phyloP scores from a whole-genome alignment of 2,888 invertebrate species.

The Drosophila koepferae region DNA sequence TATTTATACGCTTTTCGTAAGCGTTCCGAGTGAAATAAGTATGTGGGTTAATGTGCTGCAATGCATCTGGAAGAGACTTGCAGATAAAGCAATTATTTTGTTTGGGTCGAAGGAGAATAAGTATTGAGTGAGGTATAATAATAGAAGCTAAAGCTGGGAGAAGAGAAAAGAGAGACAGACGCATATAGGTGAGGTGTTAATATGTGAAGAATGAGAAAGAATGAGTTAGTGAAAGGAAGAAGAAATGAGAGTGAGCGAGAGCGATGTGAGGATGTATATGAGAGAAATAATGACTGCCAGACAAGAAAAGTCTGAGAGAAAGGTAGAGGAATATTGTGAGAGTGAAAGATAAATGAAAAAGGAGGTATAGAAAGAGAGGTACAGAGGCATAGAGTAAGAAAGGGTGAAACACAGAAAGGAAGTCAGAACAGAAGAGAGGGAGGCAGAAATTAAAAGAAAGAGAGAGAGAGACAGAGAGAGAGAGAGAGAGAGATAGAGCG shows the following conservation, averaged over 20 bases:
- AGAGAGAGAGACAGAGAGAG: too few species aligned
- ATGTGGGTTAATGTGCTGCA: constrained; percentile 35
- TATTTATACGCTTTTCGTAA: constrained; percentile 6
- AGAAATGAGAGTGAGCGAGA: not conserved
- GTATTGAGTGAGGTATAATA: not conserved
- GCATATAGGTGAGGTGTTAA: not conserved
- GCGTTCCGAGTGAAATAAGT: not conserved
- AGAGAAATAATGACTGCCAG: not conserved
- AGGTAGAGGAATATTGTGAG: not conserved
- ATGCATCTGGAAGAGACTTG: constrained; percentile 9
- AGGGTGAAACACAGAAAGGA: too few species aligned
- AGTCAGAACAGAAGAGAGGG: too few species aligned
- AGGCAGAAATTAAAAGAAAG: too few species aligned
- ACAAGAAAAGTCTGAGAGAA: not conserved
- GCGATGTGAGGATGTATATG: not conserved
- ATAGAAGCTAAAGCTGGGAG: not conserved
- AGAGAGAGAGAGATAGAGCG: too few species aligned
- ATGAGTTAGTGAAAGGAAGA: not conserved
- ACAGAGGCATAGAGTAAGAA: too few species aligned
- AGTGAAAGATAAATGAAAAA: not conserved
- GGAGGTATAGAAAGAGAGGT: not conserved
- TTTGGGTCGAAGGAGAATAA: not conserved
- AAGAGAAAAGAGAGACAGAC: not conserved
- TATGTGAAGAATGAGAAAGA: not conserved
- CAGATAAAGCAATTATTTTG: constrained; percentile 2